phyloP scores from a whole-genome alignment of 2,113 vertebrate species.

The Struthio camelus region DNA sequence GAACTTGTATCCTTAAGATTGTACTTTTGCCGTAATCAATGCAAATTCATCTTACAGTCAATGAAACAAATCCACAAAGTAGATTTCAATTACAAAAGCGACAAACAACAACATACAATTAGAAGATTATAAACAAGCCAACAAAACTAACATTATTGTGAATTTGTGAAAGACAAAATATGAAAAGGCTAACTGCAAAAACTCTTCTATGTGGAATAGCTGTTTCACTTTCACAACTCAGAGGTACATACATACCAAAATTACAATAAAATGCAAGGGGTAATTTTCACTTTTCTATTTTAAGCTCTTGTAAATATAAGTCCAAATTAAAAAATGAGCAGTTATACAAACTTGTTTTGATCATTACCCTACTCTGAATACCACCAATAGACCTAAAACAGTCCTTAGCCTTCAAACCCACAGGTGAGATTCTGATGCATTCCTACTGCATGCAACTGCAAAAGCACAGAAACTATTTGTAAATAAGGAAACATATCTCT shows the following conservation, averaged over 20 bases:
- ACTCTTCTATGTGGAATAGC: neutral
- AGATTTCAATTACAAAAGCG: neutral
- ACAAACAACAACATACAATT: neutral
- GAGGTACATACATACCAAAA: neutral
- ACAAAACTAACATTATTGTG: rapidly evolving
- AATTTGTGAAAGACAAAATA: neutral
- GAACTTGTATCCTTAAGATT: neutral
- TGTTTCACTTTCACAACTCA: neutral
- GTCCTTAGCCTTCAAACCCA: neutral
- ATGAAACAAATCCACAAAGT: neutral
- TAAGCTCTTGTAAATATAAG: neutral
- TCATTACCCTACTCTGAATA: neutral
- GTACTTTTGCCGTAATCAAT: neutral
- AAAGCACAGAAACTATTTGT: neutral
- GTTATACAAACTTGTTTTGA: neutral
- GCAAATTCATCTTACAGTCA: neutral
- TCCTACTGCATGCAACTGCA: neutral
- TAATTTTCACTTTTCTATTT: neutral
- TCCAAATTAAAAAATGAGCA: neutral
- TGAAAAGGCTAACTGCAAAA: neutral
- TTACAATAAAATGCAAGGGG: neutral
- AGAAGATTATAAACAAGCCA: neutral
- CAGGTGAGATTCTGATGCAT: neutral
- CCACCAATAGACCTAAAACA: neutral
- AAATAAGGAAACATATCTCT: neutral